A percentile compares a stretch with the other conserved stretches of the same genome.
phyloP scores from a whole-genome alignment of 2,797 vertebrate species.

The Gymnoscopelus microlampas region DNA sequence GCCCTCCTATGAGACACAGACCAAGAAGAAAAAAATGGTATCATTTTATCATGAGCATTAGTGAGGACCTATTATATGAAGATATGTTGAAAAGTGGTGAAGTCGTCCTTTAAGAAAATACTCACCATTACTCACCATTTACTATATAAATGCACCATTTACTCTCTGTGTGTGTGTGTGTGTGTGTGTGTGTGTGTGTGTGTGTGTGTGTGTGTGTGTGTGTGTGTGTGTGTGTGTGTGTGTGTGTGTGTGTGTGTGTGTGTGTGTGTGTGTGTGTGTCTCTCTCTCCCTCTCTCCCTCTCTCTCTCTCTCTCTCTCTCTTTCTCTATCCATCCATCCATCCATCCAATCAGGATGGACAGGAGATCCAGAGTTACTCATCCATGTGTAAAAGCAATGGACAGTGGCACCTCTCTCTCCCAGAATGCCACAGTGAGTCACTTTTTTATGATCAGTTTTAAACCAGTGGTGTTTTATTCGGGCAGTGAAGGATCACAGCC shows the following conservation, averaged over 20 bases:
- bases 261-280: not conserved
- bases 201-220: not conserved
- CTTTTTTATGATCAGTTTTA: not conserved
- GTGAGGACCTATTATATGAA: too few relatives aligned
- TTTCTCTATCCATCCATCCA: not conserved
- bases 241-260: not conserved
- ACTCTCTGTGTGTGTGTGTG: not conserved
- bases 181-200: not conserved
- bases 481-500: too few relatives aligned
- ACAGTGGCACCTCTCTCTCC: conserved; percentile 87
- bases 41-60: too few relatives aligned
- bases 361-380: conserved; percentile 78
- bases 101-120: too few relatives aligned
- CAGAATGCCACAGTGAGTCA: conserved; percentile 87
- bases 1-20: too few relatives aligned
- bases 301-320: not conserved
- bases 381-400: conserved; percentile 86
- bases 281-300: not conserved
- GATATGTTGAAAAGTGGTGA: too few relatives aligned
- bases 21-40: too few relatives aligned
- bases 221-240: not conserved
- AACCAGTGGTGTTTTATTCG: too few relatives aligned
- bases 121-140: too few relatives aligned
- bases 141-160: too few relatives aligned
- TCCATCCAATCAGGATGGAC: conserved; percentile 66